Conservation (phyloP, 2,797 vertebrate species). For the Gallinago nigripennis region DNA sequence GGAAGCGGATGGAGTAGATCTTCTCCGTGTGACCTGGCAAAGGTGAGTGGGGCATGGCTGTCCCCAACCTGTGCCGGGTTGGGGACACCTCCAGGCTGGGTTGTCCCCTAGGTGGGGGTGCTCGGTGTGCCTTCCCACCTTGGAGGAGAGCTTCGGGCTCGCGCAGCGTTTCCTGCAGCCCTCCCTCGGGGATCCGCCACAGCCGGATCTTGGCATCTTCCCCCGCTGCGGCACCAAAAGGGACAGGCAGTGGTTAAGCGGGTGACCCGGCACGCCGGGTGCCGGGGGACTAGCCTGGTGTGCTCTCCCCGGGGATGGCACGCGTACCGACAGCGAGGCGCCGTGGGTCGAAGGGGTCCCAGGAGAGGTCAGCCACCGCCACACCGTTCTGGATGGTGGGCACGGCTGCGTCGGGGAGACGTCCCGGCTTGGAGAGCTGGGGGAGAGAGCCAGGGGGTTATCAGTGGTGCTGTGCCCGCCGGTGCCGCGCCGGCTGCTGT, state of each 20-base stretch:
- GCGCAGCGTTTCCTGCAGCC: constrained; percentile 82
- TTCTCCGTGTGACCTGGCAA: constrained; percentile 91
- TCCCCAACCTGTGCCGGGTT: fast-evolving
- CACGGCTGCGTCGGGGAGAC: constrained; percentile 81
- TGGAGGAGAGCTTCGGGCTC: constrained; percentile 82
- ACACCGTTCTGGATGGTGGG: constrained; percentile 91
- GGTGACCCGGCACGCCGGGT: fast-evolving
- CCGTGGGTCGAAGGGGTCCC: constrained; percentile 89
- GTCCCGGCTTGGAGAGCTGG: constrained; percentile 88
- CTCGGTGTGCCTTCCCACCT: neutral
- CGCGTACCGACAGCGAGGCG: constrained; percentile 87
- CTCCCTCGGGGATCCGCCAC: constrained; percentile 86
- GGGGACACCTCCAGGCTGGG: fast-evolving
- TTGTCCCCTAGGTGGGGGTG: fast-evolving
- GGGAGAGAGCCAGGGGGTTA: neutral
- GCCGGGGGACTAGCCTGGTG: fast-evolving
- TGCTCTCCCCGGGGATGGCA: fast-evolving
- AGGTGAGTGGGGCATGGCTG: fast-evolving
- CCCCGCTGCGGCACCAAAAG: constrained; percentile 76
- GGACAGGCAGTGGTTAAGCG: neutral
- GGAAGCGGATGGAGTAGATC: constrained; percentile 94
- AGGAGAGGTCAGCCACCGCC: constrained; percentile 86
- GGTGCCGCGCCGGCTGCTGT: fast-evolving
- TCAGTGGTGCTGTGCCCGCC: fast-evolving
- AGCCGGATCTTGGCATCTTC: constrained; percentile 93